Evolutionary conservation across 2,888 invertebrate genomes (phyloP).

Genomic region (Epinotia demarniana): DNA sequence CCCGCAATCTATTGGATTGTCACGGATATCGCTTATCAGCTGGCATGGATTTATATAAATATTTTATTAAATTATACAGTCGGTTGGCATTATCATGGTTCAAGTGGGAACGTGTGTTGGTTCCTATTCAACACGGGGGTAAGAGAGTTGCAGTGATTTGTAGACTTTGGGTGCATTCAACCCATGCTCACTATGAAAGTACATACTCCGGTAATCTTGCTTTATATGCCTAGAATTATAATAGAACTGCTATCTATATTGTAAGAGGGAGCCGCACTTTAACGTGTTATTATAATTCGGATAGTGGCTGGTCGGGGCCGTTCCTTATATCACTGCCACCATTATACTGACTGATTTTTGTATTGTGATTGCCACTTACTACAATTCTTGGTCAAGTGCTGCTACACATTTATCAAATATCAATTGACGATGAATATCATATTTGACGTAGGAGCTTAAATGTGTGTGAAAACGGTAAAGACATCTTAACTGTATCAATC

Average conservation of each 20-base stretch:
- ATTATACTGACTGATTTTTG: too few species aligned
- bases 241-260: too few species aligned
- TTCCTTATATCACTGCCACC: too few species aligned
- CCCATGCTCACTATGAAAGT: not conserved
- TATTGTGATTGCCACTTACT: too few species aligned
- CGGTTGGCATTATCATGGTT: conserved; percentile 11
- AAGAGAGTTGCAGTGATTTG: not conserved
- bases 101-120: not conserved
- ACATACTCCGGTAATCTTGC: not conserved
- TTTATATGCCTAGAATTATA: too few species aligned
- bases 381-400: too few species aligned
- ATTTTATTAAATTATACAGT: conserved; percentile 26
- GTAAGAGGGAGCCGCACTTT: not conserved
- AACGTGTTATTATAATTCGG: too few species aligned
- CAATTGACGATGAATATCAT: too few species aligned
- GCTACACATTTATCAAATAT: too few species aligned
- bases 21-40: conserved; percentile 26
- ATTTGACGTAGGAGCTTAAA: too few species aligned
- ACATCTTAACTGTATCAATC: too few species aligned
- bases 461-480: not conserved
- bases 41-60: conserved; percentile 26
- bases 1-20: conserved; percentile 26
- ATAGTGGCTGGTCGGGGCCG: too few species aligned
- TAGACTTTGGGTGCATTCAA: not conserved
- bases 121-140: not conserved